Evolutionary conservation across 2,113 vertebrate genomes (phyloP).

Genomic region (Prunella fulvescens): DNA sequence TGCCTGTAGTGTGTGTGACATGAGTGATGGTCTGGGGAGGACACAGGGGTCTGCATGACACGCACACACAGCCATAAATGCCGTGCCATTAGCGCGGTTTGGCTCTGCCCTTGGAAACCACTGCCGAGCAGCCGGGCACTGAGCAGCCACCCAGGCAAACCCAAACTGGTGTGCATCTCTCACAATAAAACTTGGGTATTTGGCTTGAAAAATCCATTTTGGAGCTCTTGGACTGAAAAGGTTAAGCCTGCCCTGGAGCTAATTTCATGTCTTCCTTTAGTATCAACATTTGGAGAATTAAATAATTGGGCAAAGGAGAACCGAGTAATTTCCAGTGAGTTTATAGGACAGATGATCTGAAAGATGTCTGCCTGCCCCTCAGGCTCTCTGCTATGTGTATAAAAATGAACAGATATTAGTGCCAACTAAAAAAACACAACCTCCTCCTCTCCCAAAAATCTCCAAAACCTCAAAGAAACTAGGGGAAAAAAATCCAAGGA

Average conservation of each 20-base stretch:
- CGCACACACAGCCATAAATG: rapidly evolving
- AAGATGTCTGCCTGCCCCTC: not conserved
- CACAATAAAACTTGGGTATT: not conserved
- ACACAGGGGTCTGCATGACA: not conserved
- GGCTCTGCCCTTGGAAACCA: not conserved
- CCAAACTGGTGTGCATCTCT: not conserved
- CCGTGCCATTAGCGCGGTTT: not conserved
- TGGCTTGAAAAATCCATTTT: slow-evolving; percentile 14
- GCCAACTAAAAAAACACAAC: not conserved
- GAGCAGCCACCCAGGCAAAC: not conserved
- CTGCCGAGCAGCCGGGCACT: rapidly evolving
- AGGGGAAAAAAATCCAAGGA: not conserved
- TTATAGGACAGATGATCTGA: slow-evolving; percentile 12
- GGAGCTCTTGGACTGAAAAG: not conserved
- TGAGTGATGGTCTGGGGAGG: slow-evolving; percentile 28
- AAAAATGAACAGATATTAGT: not conserved
- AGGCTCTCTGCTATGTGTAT: not conserved
- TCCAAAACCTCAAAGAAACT: not conserved
- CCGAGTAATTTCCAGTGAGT: not conserved
- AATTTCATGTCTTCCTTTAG: not conserved
- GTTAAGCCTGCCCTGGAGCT: slow-evolving; percentile 8
- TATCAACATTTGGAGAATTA: not conserved
- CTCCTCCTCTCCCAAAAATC: rapidly evolving
- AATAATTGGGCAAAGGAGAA: slow-evolving; percentile 18
- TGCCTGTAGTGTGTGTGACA: not conserved